These are phyloP conservation scores for Limenitis camilla DNA, from an alignment of 2,888 invertebrate species.

Conservation along the genomic window DNA sequence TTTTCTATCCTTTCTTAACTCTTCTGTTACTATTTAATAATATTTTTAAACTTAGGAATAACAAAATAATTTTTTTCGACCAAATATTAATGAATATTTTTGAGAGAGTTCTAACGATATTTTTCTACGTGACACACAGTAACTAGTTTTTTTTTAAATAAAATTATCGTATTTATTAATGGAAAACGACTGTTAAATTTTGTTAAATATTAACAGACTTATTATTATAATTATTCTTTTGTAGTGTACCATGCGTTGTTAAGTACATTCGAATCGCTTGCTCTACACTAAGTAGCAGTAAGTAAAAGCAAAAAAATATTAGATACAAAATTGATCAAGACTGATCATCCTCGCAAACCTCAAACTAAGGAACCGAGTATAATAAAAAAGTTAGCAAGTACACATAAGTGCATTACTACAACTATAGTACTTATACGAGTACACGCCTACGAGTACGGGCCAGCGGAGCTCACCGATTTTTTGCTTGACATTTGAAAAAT, in stretches of 20 bases:
- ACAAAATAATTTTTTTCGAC: neutral
- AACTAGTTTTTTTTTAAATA: no score
- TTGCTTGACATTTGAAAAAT: conserved; percentile 73
- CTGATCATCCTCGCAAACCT: conserved; percentile 37
- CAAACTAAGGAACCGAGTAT: conserved; percentile 60
- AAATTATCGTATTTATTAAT: no score
- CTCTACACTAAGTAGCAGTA: neutral
- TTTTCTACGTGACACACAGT: no score
- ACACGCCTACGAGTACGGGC: conserved; percentile 56
- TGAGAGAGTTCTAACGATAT: no score
- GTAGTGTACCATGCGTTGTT: no score
- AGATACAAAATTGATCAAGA: conserved; percentile 57
- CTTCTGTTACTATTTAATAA: no score
- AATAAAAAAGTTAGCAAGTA: conserved; percentile 71
- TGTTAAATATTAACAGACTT: no score
- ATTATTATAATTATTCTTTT: no score
- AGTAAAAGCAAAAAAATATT: conserved; percentile 11
- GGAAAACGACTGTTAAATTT: no score
- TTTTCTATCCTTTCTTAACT: no score
- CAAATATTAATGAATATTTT: no score
- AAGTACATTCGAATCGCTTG: no score
- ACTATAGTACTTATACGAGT: conserved; percentile 58
- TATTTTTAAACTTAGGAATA: neutral
- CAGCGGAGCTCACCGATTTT: conserved; percentile 61
- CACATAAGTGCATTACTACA: conserved; percentile 72